Conservation (phyloP, 1,140 invertebrate genomes). For the Polypedilum pembai region DNA sequence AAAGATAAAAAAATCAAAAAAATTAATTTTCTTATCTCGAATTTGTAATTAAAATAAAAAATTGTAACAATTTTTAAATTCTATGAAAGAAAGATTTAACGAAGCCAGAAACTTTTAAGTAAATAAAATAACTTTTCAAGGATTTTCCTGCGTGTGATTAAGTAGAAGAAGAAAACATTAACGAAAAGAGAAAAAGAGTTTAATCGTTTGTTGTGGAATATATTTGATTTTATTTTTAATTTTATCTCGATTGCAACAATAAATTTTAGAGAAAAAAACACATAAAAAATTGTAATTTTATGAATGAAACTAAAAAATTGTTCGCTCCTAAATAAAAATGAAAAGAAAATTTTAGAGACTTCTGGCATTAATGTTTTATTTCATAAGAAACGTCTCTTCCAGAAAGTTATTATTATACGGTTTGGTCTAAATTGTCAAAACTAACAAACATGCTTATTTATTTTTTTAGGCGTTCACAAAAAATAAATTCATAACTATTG, state of each 20-base stretch:
- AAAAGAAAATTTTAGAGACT: not conserved
- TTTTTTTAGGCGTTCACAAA: not conserved
- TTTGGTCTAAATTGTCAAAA: not conserved
- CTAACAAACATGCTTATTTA: not conserved
- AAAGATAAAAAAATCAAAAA: too few relatives aligned
- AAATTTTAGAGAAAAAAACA: not conserved
- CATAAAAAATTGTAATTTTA: not conserved
- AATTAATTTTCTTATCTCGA: too few relatives aligned
- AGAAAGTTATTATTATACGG: not conserved
- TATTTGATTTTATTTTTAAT: conserved; percentile 9
- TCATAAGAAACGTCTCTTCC: not conserved
- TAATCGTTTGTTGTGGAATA: not conserved
- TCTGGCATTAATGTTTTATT: not conserved
- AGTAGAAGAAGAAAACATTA: too few relatives aligned
- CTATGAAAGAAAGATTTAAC: too few relatives aligned
- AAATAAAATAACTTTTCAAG: too few relatives aligned
- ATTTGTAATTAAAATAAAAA: too few relatives aligned
- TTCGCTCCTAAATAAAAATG: not conserved
- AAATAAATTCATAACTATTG: not conserved
- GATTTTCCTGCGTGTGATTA: too few relatives aligned
- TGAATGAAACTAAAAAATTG: not conserved
- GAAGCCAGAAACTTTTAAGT: too few relatives aligned
- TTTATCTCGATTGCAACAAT: not conserved
- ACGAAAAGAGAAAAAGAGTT: not conserved
- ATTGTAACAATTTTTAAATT: too few relatives aligned